Base-by-base conservation (phyloP, 1,140 invertebrate genomes). In the Sarcophaga peregrina region DNA sequence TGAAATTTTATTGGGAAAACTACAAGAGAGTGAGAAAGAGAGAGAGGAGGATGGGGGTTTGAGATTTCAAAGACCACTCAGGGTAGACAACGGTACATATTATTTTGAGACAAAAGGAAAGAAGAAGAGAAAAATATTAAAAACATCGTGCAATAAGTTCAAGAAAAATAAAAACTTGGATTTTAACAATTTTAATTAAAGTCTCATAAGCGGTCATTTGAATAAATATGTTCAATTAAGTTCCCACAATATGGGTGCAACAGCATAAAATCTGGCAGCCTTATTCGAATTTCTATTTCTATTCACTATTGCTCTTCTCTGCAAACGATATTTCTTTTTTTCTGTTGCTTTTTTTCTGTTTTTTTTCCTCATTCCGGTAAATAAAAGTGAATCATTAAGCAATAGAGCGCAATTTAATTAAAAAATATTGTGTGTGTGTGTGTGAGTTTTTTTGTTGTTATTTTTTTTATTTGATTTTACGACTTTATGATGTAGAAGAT, bases 341-440 rank as follows among this genome's bases (percentile, higher is more conserved):
- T 9, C 47, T 76, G 17, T 76, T 15, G 50, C 50, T 78, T 78
- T 47, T 78, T 50, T 7, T 76, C 47, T 15, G 50, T 78, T 78
- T 78, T 47, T 78, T 50, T 15, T 48, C 20, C 47, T 48, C 20
- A 78, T 78, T 78, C 75, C 75, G 47, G 47, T 78, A 78, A 76
- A 78, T 78, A 37, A 37, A 2, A 52, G 75, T 78, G 75, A 78
- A 78, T 78, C 75, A 78, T 78, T 78, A 78, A 78, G 48, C 47
- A 78, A 50, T 78, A 78, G 48, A 78, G 75, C 75, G 75, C 75
- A 78, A 78, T 78, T 78, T 50, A 78, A 78, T 78, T 52, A 50
- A 78, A 17, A 78, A 78, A 52, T 20, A 52, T 20, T 50, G 13
- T 78, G n/a, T 78, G 20, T 78, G 9, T 46, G 25, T 52, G 5